Evolutionary conservation across 2,888 invertebrate genomes (phyloP).

Genomic region (Drosophila neutralis): DNA sequence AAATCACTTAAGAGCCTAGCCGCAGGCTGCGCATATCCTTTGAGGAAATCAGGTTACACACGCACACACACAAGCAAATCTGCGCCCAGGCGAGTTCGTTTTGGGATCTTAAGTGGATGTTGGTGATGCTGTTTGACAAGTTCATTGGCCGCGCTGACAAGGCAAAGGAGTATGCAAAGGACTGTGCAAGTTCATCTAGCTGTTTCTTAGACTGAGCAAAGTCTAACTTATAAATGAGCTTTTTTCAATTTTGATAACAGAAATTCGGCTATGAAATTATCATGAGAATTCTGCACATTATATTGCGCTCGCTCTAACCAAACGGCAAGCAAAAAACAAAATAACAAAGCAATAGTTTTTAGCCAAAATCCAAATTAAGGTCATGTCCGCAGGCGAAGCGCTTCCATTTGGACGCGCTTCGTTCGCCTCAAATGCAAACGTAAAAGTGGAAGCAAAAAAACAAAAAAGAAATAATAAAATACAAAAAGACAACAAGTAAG

Average conservation of each 20-base stretch:
- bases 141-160: slow-evolving; percentile 63
- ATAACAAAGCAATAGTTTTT: slow-evolving; percentile 1
- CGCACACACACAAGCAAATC: slow-evolving; percentile 20
- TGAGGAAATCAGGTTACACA: slow-evolving; percentile 76
- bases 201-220: background rate
- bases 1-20: slow-evolving; percentile 76
- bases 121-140: slow-evolving; percentile 52
- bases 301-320: slow-evolving; percentile 13
- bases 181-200: background rate
- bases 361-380: slow-evolving; percentile 54
- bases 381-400: slow-evolving; percentile 51
- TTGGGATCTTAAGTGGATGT: slow-evolving; percentile 62
- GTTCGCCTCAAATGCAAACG: slow-evolving; percentile 33
- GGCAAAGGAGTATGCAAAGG: slow-evolving; percentile 18
- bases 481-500: slow-evolving; percentile 32
- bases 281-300: background rate
- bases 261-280: background rate
- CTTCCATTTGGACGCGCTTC: slow-evolving; percentile 65
- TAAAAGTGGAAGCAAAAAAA: slow-evolving; percentile 14
- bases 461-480: slow-evolving; percentile 32
- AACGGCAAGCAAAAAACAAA: background rate
- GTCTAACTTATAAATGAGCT: background rate
- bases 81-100: slow-evolving; percentile 33
- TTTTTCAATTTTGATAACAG: background rate
- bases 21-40: slow-evolving; percentile 73